A percentile compares a stretch with the other conserved stretches of the same genome.
Evolutionary conservation across 1,140 invertebrate genomes (phyloP).

Genomic region (Sitophilus oryzae): DNA sequence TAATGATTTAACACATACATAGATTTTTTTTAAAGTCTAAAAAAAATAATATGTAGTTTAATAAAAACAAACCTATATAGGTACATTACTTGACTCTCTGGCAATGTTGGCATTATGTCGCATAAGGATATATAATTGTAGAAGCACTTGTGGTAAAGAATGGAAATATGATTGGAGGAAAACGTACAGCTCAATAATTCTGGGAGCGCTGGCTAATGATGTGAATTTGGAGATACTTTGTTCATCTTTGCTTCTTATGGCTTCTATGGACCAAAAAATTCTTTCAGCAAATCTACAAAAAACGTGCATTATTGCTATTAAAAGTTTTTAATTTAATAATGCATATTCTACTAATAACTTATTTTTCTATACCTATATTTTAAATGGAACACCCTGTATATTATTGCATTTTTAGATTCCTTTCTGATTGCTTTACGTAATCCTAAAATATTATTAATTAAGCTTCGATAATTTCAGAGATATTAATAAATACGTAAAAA

Average conservation of each 20-base stretch:
- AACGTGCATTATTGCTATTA: too few relatives aligned
- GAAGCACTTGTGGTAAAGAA: conserved; percentile 61
- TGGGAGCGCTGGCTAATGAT: conserved; percentile 50
- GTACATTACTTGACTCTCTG: conserved; percentile 35
- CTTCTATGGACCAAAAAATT: conserved; percentile 67
- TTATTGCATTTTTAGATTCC: too few relatives aligned
- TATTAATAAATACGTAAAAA: too few relatives aligned
- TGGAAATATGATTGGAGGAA: conserved; percentile 71
- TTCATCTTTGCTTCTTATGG: conserved; percentile 51
- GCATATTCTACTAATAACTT: too few relatives aligned
- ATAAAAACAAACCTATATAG: conserved; percentile 1
- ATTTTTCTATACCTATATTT: too few relatives aligned
- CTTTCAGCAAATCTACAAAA: conserved; percentile 54
- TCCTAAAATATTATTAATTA: too few relatives aligned
- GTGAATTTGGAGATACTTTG: conserved; percentile 54
- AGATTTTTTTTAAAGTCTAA: too few relatives aligned
- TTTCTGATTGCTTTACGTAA: too few relatives aligned
- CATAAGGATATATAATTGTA: conserved; percentile 56
- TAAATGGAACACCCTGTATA: too few relatives aligned
- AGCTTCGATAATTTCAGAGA: too few relatives aligned
- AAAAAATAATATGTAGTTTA: background rate
- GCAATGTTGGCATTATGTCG: conserved; percentile 40
- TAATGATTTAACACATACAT: too few relatives aligned
- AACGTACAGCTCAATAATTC: conserved; percentile 63
- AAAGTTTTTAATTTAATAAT: too few relatives aligned